These are phyloP conservation scores for Hydraecia micacea DNA, from an alignment of 2,888 invertebrate species.

Conservation along the genomic window DNA sequence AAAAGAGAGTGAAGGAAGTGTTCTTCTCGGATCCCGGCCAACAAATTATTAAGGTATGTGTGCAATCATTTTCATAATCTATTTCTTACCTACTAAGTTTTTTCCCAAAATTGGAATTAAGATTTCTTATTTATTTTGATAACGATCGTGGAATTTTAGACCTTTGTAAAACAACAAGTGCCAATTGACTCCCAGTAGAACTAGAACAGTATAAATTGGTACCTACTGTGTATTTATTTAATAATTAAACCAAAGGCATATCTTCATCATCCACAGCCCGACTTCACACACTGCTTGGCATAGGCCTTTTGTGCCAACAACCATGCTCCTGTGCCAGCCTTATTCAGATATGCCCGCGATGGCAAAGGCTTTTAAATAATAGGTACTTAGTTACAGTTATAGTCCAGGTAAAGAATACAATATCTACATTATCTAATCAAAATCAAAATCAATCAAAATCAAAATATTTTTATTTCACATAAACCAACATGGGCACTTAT, in stretches of 20 bases:
- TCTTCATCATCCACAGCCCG: background rate
- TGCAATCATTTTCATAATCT: background rate
- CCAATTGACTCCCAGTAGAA: background rate
- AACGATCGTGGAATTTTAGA: background rate
- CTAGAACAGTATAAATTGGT: background rate
- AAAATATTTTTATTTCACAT: no score
- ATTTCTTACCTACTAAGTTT: background rate
- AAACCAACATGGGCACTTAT: no score
- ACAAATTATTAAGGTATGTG: conserved; percentile 67
- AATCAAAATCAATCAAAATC: no score
- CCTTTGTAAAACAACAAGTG: background rate
- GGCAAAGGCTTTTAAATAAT: background rate
- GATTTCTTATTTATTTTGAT: conserved; percentile 8
- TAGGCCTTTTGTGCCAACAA: no score
- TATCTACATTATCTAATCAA: background rate
- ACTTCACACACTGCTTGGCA: no score
- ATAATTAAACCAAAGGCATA: background rate
- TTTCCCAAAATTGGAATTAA: background rate
- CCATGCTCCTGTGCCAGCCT: no score
- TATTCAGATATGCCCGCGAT: no score
- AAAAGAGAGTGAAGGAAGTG: conserved; percentile 81
- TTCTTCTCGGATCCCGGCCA: conserved; percentile 80
- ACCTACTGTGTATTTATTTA: background rate
- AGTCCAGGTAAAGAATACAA: background rate
- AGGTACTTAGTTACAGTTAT: background rate